Conservation (phyloP, 2,113 vertebrate species). For the Motacilla alba region DNA sequence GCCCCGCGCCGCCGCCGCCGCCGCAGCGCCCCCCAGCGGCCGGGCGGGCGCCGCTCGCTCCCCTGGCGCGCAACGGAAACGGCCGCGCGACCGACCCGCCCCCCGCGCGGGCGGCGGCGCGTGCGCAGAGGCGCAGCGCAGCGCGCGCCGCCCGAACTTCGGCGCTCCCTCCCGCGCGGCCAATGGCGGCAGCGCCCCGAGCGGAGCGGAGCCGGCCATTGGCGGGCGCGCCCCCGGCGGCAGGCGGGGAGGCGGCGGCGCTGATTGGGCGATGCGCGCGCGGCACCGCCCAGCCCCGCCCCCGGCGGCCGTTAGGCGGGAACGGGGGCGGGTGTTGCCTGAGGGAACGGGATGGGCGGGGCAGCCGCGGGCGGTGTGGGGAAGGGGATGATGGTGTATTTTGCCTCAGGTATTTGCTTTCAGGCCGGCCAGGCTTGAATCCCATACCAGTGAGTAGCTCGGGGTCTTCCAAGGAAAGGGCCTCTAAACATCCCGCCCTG, state of each 20-base stretch:
- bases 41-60: background rate
- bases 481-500: background rate
- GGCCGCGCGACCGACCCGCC: background rate
- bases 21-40: background rate
- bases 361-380: fast-evolving
- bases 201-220: background rate
- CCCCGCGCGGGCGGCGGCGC: background rate
- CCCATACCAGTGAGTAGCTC: background rate
- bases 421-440: too few species aligned
- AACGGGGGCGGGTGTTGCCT: background rate
- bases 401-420: background rate
- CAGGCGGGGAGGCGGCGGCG: background rate
- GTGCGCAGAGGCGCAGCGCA: background rate
- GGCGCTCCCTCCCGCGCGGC: background rate
- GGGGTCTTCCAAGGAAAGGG: background rate
- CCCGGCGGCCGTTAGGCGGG: background rate
- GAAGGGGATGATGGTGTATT: fast-evolving
- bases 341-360: too few species aligned
- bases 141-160: background rate
- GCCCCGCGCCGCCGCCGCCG: background rate
- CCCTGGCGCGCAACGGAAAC: background rate
- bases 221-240: background rate
- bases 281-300: background rate
- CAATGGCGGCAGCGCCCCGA: background rate
- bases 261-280: background rate